Evolutionary conservation across 2,888 invertebrate genomes (phyloP), one percentile per base, ranked within the genome.

Genomic region (Spodoptera exigua): DNA sequence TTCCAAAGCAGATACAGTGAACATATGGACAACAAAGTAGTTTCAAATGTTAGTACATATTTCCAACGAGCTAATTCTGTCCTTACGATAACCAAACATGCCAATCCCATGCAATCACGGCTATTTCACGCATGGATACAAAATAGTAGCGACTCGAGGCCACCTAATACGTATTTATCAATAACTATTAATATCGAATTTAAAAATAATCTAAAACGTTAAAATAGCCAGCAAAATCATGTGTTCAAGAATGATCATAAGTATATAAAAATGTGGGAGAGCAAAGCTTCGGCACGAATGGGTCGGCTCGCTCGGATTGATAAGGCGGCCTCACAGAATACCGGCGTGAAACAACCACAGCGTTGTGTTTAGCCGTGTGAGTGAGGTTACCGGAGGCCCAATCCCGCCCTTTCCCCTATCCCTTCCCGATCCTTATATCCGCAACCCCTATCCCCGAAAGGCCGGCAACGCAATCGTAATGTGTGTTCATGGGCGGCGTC

Each of bases 81-180:
- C 72, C 65, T 74, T 67, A 75, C 74, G 61, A 71, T 74, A 74
- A 66, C 74, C 66, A 72, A 79, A 74, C 79, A 84, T 81, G 66
- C 83, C 84, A 61, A 63, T 70, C 73, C 62, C 65, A 75, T 81
- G 78, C 78, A 80, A 74, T 85, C 87, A 84, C 72, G 66, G 80
- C 74, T 86, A 87, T 85, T 89, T 86, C 76, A 83, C 81, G 82
- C 81, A 66, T 79, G 70, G 64, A 75, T 81, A 81, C 80, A 71
- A 82, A 84, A 78, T 79, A 78, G 78, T 81, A 70, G 70, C 53
- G 59, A 74, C 59, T 74, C 78, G 79, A 81, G 80, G 79, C 58
- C 63, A 55, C 44, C 44, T 61, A 34, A 56, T 46, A 60, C 18
- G 36, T 27, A 27, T 52, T 58, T 51, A 66, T 71, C 66, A 74